Evolutionary conservation across 2,888 invertebrate genomes (phyloP), one percentile per base, ranked within the genome.

Genomic region (Diachrysia chrysitis): DNA sequence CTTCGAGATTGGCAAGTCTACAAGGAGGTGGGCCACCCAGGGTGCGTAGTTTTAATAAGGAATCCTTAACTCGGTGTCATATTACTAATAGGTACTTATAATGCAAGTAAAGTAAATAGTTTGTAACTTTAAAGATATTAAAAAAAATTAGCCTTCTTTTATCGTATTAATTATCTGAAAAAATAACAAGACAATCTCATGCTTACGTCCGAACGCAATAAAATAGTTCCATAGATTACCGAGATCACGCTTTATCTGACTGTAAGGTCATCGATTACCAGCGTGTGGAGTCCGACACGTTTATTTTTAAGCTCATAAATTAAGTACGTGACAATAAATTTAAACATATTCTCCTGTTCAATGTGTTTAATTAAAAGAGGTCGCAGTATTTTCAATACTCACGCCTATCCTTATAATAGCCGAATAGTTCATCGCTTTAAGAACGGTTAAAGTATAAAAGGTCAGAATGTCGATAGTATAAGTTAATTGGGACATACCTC

Each of bases 241-340:
- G 66, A 76, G 69, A 79, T 67, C 68, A 73, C 56, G 59, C 55
- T 58, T 76, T 82, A 81, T 81, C 82, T 71, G 56, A 19, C 25
- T 63, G 68, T 82, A 81, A 79, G 80, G 80, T 81, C 82, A 72
- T 63, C 69, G 80, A 76, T 79, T 72, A 79, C 60, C 53, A 60
- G 16, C 66, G 60, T 79, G 69, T 72, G 58, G 42, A 60, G 58
- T 55, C 61, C 59, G 53, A 65, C 66, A 64, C 73, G 79, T 61
- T 72, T 57, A 51, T 53, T 21, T 64, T 21, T 12, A 25, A 66
- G 51, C 60, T 32, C 58, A 74, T 51, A 55, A 69, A 66, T 51
- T 62, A 62, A 19, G 37, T 42, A 51, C 63, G 61, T 73, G 74
- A 59, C 17, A 2, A 21, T 56, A 37, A 54, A 32, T 10, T 25